Base-by-base conservation (phyloP, 1,140 invertebrate species). In the Drosophila lini region DNA sequence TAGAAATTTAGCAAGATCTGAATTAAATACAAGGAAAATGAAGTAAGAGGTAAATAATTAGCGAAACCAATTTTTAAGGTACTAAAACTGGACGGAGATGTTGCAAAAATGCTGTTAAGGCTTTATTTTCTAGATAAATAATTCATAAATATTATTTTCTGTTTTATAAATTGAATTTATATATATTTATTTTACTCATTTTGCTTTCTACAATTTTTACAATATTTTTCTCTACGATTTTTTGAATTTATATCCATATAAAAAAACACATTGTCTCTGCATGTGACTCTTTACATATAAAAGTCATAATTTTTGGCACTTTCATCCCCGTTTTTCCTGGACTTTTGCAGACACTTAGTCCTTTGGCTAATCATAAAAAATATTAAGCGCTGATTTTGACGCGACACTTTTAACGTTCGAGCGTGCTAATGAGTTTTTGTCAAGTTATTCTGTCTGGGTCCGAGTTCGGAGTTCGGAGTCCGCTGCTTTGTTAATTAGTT, bases 371-470 rank as follows among this genome's bases (percentile, higher is more conserved):
- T 88, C 83, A 86, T 88, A 77, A 78, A 88, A 88, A 88, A 84
- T 89, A 89, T 89, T 81, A 89, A 89, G 84, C 84, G 63, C 78
- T 89, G 84, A 89, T 89, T 89, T 89, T 89, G 84, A 89, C 84
- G 84, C 84, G 84, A 90, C 85, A 89, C 84, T 89, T 89, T 89
- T 81, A 89, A 89, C 84, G 84, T 88, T 88, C 83, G 77, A 84
- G 84, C 80, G 84, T 89, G 84, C 80, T 89, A 89, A 89, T 89
- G 84, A 89, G 80, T 84, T 89, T 89, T 71, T 85, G 56, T 47
- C 59, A 55, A 74, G 56, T 74, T 75, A 40, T 56, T 73, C 57
- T 78, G 81, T 80, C 78, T 78, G 60, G 77, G 64, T 77, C 55
- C 41, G 25, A 47, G 42, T 45, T 45, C 36, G 3, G 38, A 42